Percentiles rank a stretch among this genome's conserved stretches.
Conservation (phyloP, 2,888 invertebrate species). For the Harpalus rubripes region DNA sequence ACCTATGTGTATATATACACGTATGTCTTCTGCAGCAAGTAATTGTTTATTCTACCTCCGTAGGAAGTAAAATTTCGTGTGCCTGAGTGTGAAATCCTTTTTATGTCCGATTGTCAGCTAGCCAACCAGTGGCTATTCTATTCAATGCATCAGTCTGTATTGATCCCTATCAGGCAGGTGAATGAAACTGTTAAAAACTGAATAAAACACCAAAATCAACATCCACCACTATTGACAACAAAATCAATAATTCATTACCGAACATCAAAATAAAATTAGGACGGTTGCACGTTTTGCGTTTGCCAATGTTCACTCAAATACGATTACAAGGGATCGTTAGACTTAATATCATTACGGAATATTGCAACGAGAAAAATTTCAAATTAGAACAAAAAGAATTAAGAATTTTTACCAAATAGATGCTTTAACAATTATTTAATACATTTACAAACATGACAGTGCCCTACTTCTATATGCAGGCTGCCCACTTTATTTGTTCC, state of each 20-base stretch:
- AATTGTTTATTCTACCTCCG: neutral
- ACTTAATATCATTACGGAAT: neutral
- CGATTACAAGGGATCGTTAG: constrained; percentile 4
- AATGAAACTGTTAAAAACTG: constrained; percentile 38
- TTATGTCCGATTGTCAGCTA: neutral
- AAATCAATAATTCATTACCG: constrained; percentile 50
- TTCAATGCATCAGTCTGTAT: neutral
- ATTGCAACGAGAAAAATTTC: neutral
- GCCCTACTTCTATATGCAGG: too few relatives aligned
- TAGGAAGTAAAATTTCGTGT: neutral
- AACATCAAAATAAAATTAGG: constrained; percentile 51
- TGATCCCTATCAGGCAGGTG: constrained; percentile 47
- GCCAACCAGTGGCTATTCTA: neutral
- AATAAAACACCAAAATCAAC: constrained; percentile 42
- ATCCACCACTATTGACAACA: constrained; percentile 43
- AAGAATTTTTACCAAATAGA: too few relatives aligned
- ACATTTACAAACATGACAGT: too few relatives aligned
- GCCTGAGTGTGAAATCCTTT: neutral
- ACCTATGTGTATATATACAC: too few relatives aligned
- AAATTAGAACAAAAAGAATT: neutral
- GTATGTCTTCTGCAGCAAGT: too few relatives aligned
- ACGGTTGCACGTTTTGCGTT: constrained; percentile 28
- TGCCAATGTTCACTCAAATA: constrained; percentile 8
- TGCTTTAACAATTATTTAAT: too few relatives aligned
- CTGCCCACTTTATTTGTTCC: too few relatives aligned